Base-by-base conservation (phyloP, 2,113 vertebrate genomes). In the Hyaena hyaena region DNA sequence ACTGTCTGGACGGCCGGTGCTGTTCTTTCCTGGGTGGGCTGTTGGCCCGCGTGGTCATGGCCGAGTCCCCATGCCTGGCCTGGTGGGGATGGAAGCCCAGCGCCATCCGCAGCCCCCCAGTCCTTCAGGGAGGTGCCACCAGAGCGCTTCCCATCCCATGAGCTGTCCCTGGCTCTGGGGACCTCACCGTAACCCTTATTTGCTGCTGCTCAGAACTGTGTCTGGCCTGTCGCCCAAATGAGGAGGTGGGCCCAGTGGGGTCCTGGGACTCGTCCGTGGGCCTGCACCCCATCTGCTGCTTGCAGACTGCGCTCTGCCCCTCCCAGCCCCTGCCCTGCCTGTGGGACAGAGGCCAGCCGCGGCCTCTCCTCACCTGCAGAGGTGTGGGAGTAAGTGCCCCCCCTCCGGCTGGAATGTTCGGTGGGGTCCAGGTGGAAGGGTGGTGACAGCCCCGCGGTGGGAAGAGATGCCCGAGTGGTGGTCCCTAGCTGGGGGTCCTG, bases 141-240 rank as follows among this genome's bases (percentile, higher is more conserved):
- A 1, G 17, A 65, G 58, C 74, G 69, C 31, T 5, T 71, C 21
- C 39, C 7, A 8, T 10, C 8, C 43, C 33, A 3, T 0, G 0
- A 17, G 8, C 7, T 24, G 5, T 82, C 69, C 63, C 0, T 15
- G 80, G 74, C 21, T 21, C 23, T 19, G 14, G n/a, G 43, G 81
- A 45, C 65, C 21, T 7, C 39, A 16, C n/a, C 0, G 0, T n/a
- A 2, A 0, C 9, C 17, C 11, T 89, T 6, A 7, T 10, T 0
- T 14, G 0, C 65, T 4, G n/a, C 6, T 10, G 1, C 19, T 79
- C 26, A 48, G 43, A 17, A 11, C 71, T 0, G 0, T 1, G 19
- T 28, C 21, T 55, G n/a, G 68, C n/a, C 68, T 21, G 8, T 43
- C 31, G 19, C 39, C 5, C 48, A 28, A 50, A 63, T 4, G 48